These are phyloP conservation scores for Gila robusta DNA, from an alignment of 2,797 vertebrate genomes.

Conservation along the genomic window DNA sequence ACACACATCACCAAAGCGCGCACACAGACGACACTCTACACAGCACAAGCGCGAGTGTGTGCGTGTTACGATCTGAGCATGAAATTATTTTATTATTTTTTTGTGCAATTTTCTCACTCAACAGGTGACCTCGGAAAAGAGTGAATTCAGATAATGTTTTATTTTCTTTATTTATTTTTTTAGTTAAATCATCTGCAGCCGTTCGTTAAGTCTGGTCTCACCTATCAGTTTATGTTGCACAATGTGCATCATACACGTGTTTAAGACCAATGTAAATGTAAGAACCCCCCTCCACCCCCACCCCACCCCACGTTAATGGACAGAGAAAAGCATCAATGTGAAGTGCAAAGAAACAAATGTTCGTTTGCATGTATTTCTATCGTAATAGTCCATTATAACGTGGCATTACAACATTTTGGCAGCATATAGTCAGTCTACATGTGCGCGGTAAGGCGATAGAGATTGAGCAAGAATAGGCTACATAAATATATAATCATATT, in stretches of 20 bases:
- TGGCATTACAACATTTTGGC: not conserved
- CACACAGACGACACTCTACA: slow-evolving; percentile 13
- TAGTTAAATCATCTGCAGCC: not conserved
- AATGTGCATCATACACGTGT: not conserved
- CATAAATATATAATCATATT: not conserved
- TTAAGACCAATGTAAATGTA: not conserved
- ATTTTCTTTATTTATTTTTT: too few species aligned
- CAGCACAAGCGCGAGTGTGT: not conserved
- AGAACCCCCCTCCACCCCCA: not conserved
- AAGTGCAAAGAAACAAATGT: not conserved
- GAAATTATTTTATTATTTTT: not conserved
- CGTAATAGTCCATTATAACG: too few species aligned
- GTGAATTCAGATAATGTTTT: not conserved
- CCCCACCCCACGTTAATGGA: not conserved
- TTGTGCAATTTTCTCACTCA: slow-evolving; percentile 14
- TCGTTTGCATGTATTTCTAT: not conserved
- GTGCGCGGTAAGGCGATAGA: not conserved
- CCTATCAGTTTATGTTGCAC: not conserved
- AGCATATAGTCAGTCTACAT: too few species aligned
- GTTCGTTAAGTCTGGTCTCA: not conserved
- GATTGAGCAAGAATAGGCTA: not conserved
- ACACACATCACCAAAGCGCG: slow-evolving; percentile 8
- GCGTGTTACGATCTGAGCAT: slow-evolving; percentile 13
- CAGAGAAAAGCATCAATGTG: not conserved
- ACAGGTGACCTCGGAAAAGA: slow-evolving; percentile 10